Evolutionary conservation across 2,113 vertebrate species (phyloP).

Genomic region (Chaetura pelagica): DNA sequence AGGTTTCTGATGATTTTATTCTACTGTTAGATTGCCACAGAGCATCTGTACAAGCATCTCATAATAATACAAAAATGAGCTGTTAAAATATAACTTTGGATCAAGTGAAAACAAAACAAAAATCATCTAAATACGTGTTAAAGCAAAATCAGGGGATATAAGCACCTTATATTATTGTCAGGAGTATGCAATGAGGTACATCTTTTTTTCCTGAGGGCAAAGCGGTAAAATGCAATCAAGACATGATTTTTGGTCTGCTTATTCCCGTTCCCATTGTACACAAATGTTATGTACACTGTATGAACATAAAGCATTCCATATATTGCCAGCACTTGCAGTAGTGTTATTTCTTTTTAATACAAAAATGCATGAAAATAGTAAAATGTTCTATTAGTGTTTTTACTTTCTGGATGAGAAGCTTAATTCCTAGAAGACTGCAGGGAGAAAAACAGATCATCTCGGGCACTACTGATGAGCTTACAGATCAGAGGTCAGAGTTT

Average conservation of each 20-base stretch:
- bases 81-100: background rate
- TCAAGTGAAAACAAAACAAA: background rate
- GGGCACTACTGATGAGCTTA: background rate
- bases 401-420: background rate
- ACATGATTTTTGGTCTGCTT: slow-evolving; percentile 41
- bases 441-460: background rate
- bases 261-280: background rate
- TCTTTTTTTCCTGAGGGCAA: slow-evolving; percentile 38
- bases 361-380: background rate
- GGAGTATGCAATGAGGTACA: background rate
- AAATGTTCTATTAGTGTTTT: background rate
- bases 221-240: slow-evolving; percentile 43
- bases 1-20: background rate
- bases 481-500: background rate
- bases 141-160: background rate
- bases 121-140: background rate
- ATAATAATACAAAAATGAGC: background rate
- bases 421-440: background rate
- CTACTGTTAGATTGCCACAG: background rate
- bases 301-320: background rate
- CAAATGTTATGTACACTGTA: background rate
- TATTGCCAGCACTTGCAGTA: background rate
- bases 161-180: background rate
- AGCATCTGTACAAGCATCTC: background rate
- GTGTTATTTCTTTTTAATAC: background rate